phyloP scores from a whole-genome alignment of 1,140 invertebrate genomes.

The Alviniconcha marisindica region DNA sequence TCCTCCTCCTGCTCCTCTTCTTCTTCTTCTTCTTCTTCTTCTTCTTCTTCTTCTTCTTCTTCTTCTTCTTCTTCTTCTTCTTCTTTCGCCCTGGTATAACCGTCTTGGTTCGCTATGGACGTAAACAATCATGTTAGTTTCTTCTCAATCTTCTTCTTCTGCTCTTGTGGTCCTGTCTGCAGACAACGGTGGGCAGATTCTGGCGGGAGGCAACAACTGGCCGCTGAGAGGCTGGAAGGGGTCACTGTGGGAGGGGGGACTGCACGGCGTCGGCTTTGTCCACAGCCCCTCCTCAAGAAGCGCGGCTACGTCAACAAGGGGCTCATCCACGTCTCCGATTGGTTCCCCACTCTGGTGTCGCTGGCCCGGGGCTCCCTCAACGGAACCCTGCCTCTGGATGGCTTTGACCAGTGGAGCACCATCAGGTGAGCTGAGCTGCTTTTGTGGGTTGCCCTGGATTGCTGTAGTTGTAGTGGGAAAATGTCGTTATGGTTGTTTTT shows the following conservation, averaged over 20 bases:
- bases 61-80: too few species aligned
- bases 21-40: too few species aligned
- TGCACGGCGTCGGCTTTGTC: conserved; percentile 54
- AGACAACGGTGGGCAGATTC: conserved; percentile 74
- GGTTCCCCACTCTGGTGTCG: conserved; percentile 66
- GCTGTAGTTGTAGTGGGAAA: too few species aligned
- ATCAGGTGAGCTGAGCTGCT: conserved; percentile 54
- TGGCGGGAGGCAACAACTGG: conserved; percentile 74
- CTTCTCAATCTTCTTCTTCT: too few species aligned
- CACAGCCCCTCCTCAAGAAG: conserved; percentile 44
- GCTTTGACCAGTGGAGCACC: conserved; percentile 62
- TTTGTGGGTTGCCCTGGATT: background rate
- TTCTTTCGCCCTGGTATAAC: too few species aligned
- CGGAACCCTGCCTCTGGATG: conserved; percentile 59
- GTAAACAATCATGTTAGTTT: too few species aligned
- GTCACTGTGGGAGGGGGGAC: conserved; percentile 77
- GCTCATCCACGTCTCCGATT: conserved; percentile 68
- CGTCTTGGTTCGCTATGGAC: too few species aligned
- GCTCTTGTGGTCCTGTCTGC: too few species aligned
- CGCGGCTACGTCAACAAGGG: conserved; percentile 43
- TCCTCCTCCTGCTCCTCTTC: too few species aligned
- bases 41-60: too few species aligned
- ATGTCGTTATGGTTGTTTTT: background rate
- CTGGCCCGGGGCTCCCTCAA: conserved; percentile 60
- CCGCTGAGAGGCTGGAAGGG: conserved; percentile 76